Evolutionary conservation across 2,888 invertebrate genomes (phyloP), one percentile per base, ranked within the genome.

Genomic region (Monochamus alternatus): DNA sequence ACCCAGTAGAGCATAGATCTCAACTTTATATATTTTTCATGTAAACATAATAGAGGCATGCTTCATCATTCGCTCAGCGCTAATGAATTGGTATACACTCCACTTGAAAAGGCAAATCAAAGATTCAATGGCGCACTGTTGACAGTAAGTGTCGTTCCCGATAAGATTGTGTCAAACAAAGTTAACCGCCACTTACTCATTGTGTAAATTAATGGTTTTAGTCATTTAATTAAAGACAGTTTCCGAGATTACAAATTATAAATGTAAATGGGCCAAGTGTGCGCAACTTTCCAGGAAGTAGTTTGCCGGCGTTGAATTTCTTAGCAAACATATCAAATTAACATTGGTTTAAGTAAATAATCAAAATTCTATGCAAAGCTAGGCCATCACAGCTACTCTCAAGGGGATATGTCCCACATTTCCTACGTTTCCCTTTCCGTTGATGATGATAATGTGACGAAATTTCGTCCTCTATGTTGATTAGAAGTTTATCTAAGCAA

Each of bases 191-290:
- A 55, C 58, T 68, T 58, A 58, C 68, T 66, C 73, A 60, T 76
- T 73, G 70, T 73, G 73, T 65, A 66, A 70, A 69, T 62, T 70
- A 73, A 76, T 73, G 76, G 76, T 76, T 73, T 66, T 70, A 70
- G 70, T 73, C 69, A 70, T 76, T 76, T 76, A 76, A 76, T 76
- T 69, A 70, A 76, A 76, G 73, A 73, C 76, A 73, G 65, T 66
- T 73, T 60, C 73, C 76, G 60, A 76, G 70, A 73, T 76, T 70
- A 66, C 66, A 70, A 70, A 76, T 76, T 76, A 76, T 76, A 70
- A 70, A 76, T 76, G 73, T 76, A 76, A 76, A 76, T 76, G 73
- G 68, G 59, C 14, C 55, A 58, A 68, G 68, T 68, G 43, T 58
- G 68, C 43, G 32, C 58, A 58, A 68, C 58, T 68, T 68, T 68